Base-by-base conservation (phyloP, 2,113 vertebrate species). In the Microcebus murinus region DNA sequence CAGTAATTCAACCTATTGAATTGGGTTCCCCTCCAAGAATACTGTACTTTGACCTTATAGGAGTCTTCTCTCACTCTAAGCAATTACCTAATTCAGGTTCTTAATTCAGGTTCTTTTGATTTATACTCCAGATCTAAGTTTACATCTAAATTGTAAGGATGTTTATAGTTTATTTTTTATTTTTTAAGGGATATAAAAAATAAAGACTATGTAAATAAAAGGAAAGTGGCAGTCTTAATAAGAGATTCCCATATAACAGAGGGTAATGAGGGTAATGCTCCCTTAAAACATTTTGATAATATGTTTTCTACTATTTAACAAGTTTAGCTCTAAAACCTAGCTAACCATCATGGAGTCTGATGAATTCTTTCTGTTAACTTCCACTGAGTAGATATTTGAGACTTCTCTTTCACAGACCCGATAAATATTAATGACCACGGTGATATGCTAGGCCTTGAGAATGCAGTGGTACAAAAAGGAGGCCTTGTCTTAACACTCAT, bases 131-230 rank as follows among this genome's bases (percentile, higher is more conserved):
- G 59, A 91, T 82, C 48, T 36, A 52, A 89, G 23, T 73, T 95
- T 88, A 95, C 92, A 91, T 92, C 81, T 96, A 48, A 81, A 68
- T 82, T 83, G 0, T 94, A 93, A 97, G 12, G 92, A 86, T 68
- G 15, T 68, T 76, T 55, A 17, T 50, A 57, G 59, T 12, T 79
- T 71, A 31, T 67, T 68, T 70, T 96, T 14, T 59, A 73, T 50
- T 36, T 77, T 93, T 45, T 57, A 48, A 81, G 34, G 23, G 18
- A 80, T 84, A 45, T 87, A 48, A 93, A 83, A 92, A 67, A 65
- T 52, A 55, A 76, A 5, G 18, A 50, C 6, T 34, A 8, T 31
- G 3, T 34, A 45, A 85, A 85, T 10, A 77, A 81, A 92, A 92
- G 45, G 59, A 63, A 70, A 92, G 23, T n/a, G 48, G 23, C 13